phyloP scores from a whole-genome alignment of 2,113 vertebrate genomes.

The Bettongia penicillata region DNA sequence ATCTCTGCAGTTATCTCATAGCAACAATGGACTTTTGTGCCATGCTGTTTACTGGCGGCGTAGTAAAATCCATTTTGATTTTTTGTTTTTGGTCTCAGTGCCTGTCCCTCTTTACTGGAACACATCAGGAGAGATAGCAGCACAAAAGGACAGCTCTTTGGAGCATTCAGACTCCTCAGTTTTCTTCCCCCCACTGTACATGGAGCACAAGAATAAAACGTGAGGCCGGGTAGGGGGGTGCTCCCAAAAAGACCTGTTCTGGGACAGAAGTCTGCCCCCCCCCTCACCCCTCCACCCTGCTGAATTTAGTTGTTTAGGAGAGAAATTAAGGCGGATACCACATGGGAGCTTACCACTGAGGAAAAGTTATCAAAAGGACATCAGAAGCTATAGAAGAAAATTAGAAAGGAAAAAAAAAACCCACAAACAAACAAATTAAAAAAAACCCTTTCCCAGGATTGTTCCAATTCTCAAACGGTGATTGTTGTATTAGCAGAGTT shows the following conservation, averaged over 20 bases:
- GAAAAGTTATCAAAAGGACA: not conserved
- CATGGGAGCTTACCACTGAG: not conserved
- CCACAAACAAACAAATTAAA: not conserved
- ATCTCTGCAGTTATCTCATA: conserved; percentile 86
- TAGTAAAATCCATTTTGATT: conserved; percentile 85
- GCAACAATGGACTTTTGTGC: conserved; percentile 90
- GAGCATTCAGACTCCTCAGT: conserved; percentile 47
- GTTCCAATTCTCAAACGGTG: not conserved
- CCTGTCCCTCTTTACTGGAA: conserved; percentile 79
- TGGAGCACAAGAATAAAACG: conserved; percentile 67
- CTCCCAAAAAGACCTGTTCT: conserved; percentile 65
- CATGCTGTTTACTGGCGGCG: conserved; percentile 85
- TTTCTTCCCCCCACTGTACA: conserved; percentile 76
- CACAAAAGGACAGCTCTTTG: conserved; percentile 76
- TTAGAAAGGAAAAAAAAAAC: not conserved
- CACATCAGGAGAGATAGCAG: conserved; percentile 78
- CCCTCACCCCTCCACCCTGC: not conserved
- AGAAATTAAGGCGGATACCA: not conserved
- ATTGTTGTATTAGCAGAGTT: not conserved
- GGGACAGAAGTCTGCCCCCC: conserved; percentile 36
- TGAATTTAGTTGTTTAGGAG: not conserved
- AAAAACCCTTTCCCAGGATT: not conserved
- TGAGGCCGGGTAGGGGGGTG: conserved; percentile 50
- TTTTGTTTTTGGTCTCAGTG: conserved; percentile 82
- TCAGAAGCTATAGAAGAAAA: not conserved